Base-by-base conservation (phyloP, 35 echinoderm and acorn worm genomes). In the Ptychodera flava region DNA sequence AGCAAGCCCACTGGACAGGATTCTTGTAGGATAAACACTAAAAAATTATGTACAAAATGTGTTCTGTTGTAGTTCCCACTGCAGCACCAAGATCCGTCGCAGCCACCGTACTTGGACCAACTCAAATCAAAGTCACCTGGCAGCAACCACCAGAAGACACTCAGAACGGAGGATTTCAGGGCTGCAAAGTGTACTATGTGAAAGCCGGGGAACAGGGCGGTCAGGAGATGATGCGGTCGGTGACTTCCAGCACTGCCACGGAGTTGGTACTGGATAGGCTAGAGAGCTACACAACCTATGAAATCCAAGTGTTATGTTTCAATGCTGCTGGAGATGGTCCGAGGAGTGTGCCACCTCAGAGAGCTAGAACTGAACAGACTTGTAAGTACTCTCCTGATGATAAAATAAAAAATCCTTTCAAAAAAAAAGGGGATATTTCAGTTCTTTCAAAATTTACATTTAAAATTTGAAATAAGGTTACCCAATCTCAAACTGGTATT, bases 251-350 rank as follows among this genome's bases (percentile, higher is more conserved):
- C 15, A 79, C 84, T 15, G 78, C 88, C n/a, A 98, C 84, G 0
- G 80, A 80, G 34, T 85, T 88, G 0, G 82, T 82, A 28, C 90
- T 98, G 2, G 95, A 98, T 64, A 90, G 90, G 14, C 82, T 98
- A 0, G 37, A 77, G 0, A 94, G 95, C 90, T 93, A 84, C 77
- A 94, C 95, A 1, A 88, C 88, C 31, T 98, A 98, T 82, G 84
- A 85, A 33, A 36, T 98, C 0, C 37, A 83, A 45, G 93, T 98
- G 31, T 90, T 87, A 35, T 92, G 92, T n/a, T 98, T 92, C 85
- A 98, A 98, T 85, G 87, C 88, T 0, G 95, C 95, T 1, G 95
- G 95, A 15, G 92, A 94, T 78, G 95, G 95, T 0, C 95, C 95
- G 0, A 85, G 38, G 16, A 94, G 92, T 78, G 35, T 30, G 10